phyloP scores from a whole-genome alignment of 1,140 invertebrate species.

The Aricia agestis region DNA sequence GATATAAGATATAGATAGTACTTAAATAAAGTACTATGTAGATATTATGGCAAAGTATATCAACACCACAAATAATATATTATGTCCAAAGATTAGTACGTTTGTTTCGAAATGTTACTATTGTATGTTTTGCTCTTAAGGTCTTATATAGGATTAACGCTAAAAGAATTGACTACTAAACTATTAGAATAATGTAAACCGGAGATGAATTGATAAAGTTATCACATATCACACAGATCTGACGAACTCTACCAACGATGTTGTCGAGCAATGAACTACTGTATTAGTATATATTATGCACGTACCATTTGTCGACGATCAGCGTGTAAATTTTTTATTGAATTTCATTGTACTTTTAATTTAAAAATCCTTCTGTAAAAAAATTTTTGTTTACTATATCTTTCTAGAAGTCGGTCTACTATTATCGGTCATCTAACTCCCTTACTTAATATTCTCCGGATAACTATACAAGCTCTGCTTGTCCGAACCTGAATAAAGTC shows the following conservation, averaged over 20 bases:
- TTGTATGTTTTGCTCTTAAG: background rate
- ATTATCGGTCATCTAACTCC: too few relatives aligned
- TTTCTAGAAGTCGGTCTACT: too few relatives aligned
- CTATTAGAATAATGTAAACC: background rate
- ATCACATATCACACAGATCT: background rate
- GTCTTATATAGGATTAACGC: conserved; percentile 3
- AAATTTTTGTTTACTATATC: too few relatives aligned
- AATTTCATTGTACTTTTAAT: too few relatives aligned
- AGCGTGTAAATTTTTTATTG: background rate
- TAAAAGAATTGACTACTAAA: conserved; percentile 13
- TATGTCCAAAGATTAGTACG: background rate
- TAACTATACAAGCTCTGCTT: too few relatives aligned
- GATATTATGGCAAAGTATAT: too few relatives aligned
- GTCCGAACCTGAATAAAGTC: too few relatives aligned
- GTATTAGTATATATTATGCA: too few relatives aligned
- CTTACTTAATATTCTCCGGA: too few relatives aligned
- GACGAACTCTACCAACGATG: background rate
- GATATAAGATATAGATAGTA: too few relatives aligned
- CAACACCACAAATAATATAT: background rate
- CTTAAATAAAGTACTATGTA: too few relatives aligned
- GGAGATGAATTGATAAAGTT: background rate
- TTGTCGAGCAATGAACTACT: background rate
- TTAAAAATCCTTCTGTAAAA: too few relatives aligned
- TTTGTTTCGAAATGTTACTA: background rate
- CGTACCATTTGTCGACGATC: background rate